Base-by-base conservation (phyloP, 2,797 vertebrate species). In the Darevskia nairensis region DNA sequence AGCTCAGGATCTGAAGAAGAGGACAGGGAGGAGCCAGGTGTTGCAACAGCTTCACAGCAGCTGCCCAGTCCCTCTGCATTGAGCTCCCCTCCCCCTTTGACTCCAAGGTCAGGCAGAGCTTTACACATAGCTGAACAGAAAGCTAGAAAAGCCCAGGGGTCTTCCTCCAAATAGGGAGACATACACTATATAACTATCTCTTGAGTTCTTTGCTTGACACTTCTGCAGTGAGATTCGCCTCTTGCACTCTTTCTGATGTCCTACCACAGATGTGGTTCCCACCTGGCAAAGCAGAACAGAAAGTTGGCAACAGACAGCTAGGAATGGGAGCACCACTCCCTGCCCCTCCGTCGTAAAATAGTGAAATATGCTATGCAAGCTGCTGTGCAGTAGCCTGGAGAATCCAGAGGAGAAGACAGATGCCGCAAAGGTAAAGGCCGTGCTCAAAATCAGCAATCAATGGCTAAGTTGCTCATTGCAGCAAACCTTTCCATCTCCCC, bases 371-470 rank as follows among this genome's bases (percentile, higher is more conserved):
- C 50, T n/a, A 1, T 13, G 11, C 29, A 2, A 17, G 9, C 6
- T 76, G 55, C 15, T 17, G 17, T 15, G 35, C 39, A 89, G 80
- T 86, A 83, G 87, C 80, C 84, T 41, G 11, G 0, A 71, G 1
- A 61, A 91, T 74, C 41, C 0, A 0, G 74, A 55, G 27, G 10
- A 88, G 27, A 0, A 2, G 9, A 77, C 68, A 92, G 88, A 91
- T 94, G 88, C 88, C 91, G 93, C 89, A 91, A 84, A 41, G 82
- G n/a, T 86, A 61, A 86, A 92, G 83, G 76, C 83, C 85, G 89
- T 90, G 85, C 87, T 81, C 80, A 88, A 61, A 82, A 88, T 90
- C 8, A 32, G 0, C 35, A 86, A 0, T 87, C 4, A 50, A 29
- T 2, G 35, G 35, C 35, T 35, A 35, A 35, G 35, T 35, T 35